These are phyloP conservation scores for Boloria selene DNA, from an alignment of 2,888 invertebrate species.

Conservation along the genomic window DNA sequence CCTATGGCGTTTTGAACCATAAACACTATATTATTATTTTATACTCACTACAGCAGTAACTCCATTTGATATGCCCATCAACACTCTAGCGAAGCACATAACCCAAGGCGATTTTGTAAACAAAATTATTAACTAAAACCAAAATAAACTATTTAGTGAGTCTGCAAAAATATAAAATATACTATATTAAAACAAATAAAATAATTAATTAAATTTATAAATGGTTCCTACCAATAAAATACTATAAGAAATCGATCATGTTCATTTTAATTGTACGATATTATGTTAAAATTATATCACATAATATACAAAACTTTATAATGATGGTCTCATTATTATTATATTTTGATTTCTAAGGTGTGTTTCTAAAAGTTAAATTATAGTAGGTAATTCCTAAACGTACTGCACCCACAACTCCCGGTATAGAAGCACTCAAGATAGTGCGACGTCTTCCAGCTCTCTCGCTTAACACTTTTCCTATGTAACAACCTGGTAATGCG, in stretches of 20 bases:
- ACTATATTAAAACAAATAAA: no score
- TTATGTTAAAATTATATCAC: no score
- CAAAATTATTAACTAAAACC: constrained; percentile 70
- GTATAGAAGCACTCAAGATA: constrained; percentile 73
- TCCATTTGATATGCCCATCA: constrained; percentile 80
- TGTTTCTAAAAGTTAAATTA: neutral
- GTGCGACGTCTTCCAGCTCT: constrained; percentile 80
- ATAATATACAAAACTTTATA: neutral
- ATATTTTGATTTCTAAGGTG: no score
- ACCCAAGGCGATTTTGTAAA: constrained; percentile 72
- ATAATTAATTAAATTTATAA: no score
- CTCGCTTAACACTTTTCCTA: constrained; percentile 82
- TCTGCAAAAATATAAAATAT: no score
- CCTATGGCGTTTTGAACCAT: constrained; percentile 78
- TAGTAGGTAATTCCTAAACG: constrained; percentile 42
- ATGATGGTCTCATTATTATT: no score
- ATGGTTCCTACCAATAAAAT: no score
- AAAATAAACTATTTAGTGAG: constrained; percentile 1
- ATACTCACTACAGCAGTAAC: constrained; percentile 74
- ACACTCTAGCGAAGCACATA: constrained; percentile 75
- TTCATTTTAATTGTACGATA: no score
- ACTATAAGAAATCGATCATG: no score
- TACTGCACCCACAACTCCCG: constrained; percentile 82
- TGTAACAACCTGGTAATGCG: constrained; percentile 78
- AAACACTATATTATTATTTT: constrained; percentile 41